phyloP scores from a whole-genome alignment of 2,113 vertebrate genomes.

The Tragelaphus imberbis region DNA sequence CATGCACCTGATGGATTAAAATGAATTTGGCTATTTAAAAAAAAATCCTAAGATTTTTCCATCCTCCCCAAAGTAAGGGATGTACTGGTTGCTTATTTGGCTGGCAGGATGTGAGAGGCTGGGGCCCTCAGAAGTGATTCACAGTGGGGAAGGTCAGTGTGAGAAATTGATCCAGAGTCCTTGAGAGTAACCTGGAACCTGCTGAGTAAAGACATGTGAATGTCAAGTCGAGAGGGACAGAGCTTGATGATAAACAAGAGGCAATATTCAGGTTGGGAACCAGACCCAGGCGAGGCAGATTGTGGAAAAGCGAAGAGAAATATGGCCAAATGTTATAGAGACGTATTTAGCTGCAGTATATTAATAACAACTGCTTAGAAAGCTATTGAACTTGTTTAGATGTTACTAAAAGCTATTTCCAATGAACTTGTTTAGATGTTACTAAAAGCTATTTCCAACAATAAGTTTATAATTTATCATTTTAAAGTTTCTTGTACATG shows the following conservation, averaged over 20 bases:
- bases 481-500: neutral
- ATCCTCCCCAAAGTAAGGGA: neutral
- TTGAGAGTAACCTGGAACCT: neutral
- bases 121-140: neutral
- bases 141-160: neutral
- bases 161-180: neutral
- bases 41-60: neutral
- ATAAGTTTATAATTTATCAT: neutral
- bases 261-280: neutral
- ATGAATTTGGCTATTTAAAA: neutral
- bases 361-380: neutral
- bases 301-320: neutral
- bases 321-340: neutral
- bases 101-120: neutral
- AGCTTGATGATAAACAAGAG: neutral
- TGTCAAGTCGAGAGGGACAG: neutral
- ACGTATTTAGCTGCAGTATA: neutral
- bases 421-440: neutral
- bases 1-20: neutral
- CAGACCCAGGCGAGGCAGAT: neutral
- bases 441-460: neutral
- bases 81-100: neutral
- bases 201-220: neutral
- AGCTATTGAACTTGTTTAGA: neutral
- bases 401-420: neutral